These are phyloP conservation scores for Strix uralensis DNA, from an alignment of 2,113 vertebrate species.

Conservation along the genomic window DNA sequence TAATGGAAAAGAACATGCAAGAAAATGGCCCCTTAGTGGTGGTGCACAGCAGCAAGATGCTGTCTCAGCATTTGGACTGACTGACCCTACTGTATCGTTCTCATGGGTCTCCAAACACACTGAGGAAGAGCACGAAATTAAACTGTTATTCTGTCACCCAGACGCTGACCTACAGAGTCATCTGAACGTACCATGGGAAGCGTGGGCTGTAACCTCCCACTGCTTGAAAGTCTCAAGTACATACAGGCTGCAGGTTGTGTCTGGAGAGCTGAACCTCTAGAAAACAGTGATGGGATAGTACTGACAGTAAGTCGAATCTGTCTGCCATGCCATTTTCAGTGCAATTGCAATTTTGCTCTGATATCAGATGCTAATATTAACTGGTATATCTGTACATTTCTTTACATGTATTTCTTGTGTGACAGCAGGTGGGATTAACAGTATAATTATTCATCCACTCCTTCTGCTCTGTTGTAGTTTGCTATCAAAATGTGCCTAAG, in stretches of 20 bases:
- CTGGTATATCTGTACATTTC: slow-evolving; percentile 1
- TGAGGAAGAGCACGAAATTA: not conserved
- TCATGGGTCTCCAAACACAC: not conserved
- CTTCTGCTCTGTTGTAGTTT: not conserved
- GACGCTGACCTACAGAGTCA: not conserved
- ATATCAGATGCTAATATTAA: slow-evolving; percentile 1
- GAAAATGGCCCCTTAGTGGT: not conserved
- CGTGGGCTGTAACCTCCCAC: accelerated
- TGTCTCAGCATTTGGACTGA: not conserved
- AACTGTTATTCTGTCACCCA: not conserved
- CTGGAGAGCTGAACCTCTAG: not conserved
- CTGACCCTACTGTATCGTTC: not conserved
- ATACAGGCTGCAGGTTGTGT: not conserved
- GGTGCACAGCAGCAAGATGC: not conserved
- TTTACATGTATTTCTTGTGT: slow-evolving; percentile 18
- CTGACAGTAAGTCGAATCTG: not conserved
- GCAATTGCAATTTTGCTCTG: not conserved
- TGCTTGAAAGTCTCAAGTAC: not conserved
- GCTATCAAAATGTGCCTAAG: slow-evolving; percentile 36
- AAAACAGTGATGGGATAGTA: not conserved
- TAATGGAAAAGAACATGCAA: not conserved
- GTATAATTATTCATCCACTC: slow-evolving; percentile 37
- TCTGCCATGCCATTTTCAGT: not conserved
- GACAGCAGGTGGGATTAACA: slow-evolving; percentile 43
- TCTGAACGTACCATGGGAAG: not conserved